phyloP scores from a whole-genome alignment of 2,113 vertebrate genomes.

The Pelobates fuscus region DNA sequence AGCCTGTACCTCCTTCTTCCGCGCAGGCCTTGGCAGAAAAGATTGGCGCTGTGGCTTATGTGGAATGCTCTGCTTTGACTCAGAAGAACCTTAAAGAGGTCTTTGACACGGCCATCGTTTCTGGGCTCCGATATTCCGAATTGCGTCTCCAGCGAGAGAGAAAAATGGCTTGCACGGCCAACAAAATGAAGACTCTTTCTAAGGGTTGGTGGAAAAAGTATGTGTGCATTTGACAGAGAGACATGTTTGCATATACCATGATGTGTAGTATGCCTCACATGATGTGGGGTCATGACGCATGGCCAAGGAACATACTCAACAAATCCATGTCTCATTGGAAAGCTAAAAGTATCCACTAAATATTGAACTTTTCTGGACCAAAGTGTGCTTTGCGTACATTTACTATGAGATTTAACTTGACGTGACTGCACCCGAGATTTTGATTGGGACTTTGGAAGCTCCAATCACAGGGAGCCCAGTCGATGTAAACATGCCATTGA shows the following conservation, averaged over 20 bases:
- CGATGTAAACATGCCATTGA: no score
- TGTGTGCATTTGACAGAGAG: constrained; percentile 64
- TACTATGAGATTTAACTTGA: no score
- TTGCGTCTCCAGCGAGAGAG: constrained; percentile 64
- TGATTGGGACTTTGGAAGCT: background rate
- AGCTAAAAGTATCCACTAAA: background rate
- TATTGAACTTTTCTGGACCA: constrained; percentile 1
- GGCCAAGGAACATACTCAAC: constrained; percentile 8
- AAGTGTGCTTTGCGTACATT: no score
- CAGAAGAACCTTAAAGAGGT: constrained; percentile 85
- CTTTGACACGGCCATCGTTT: constrained; percentile 78
- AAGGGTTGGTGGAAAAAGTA: constrained; percentile 87
- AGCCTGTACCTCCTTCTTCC: constrained; percentile 67
- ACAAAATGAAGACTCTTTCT: constrained; percentile 81
- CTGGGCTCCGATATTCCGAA: constrained; percentile 69
- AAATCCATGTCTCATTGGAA: background rate
- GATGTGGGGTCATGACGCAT: background rate
- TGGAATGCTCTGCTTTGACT: constrained; percentile 81
- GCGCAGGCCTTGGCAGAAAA: constrained; percentile 71
- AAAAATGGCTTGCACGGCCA: constrained; percentile 71
- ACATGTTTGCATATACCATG: no score
- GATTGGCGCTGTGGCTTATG: constrained; percentile 71
- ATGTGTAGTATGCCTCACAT: no score
- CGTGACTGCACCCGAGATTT: background rate
- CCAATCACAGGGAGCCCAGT: no score